Percentiles rank a stretch among this genome's conserved stretches.
These are phyloP conservation scores for Acanthaster planci DNA, from an alignment of 35 echinoderm and acorn worm genomes.

Conservation along the genomic window DNA sequence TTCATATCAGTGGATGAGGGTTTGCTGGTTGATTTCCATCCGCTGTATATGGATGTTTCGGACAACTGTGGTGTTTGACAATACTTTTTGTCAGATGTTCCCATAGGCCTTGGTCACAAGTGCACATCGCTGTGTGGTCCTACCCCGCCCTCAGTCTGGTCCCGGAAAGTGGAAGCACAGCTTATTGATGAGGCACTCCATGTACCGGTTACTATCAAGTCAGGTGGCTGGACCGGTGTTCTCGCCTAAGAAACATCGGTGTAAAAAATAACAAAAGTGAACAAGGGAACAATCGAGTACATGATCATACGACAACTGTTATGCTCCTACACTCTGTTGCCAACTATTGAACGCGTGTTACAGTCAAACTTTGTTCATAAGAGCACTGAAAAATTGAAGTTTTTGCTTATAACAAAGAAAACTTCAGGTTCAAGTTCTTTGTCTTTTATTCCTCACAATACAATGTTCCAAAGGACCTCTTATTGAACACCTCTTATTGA, in stretches of 20 bases:
- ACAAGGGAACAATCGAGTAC: too few relatives aligned
- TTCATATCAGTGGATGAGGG: slow-evolving; percentile 51
- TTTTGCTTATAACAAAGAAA: too few relatives aligned
- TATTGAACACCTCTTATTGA: too few relatives aligned
- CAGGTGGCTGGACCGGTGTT: slow-evolving; percentile 40
- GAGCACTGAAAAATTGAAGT: too few relatives aligned
- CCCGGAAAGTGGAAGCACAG: slow-evolving; percentile 29
- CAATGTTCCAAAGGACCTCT: too few relatives aligned
- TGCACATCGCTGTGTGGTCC: slow-evolving; percentile 4
- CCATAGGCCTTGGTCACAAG: slow-evolving; percentile 40
- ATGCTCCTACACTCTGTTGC: too few relatives aligned
- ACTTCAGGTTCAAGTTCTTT: too few relatives aligned
- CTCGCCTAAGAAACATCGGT: slow-evolving; percentile 43
- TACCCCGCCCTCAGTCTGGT: background rate
- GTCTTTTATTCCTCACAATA: too few relatives aligned
- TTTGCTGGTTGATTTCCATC: slow-evolving; percentile 48
- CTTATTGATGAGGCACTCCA: slow-evolving; percentile 61
- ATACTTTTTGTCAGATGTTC: slow-evolving; percentile 31
- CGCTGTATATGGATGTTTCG: slow-evolving; percentile 8
- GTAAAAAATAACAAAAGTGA: too few relatives aligned
- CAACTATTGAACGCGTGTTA: too few relatives aligned
- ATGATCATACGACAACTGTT: too few relatives aligned
- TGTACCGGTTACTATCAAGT: slow-evolving; percentile 48
- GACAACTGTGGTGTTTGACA: slow-evolving; percentile 10
- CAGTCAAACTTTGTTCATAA: too few relatives aligned